Evolutionary conservation across 2,888 invertebrate species (phyloP).

Genomic region (Megastigmus dorsalis): DNA sequence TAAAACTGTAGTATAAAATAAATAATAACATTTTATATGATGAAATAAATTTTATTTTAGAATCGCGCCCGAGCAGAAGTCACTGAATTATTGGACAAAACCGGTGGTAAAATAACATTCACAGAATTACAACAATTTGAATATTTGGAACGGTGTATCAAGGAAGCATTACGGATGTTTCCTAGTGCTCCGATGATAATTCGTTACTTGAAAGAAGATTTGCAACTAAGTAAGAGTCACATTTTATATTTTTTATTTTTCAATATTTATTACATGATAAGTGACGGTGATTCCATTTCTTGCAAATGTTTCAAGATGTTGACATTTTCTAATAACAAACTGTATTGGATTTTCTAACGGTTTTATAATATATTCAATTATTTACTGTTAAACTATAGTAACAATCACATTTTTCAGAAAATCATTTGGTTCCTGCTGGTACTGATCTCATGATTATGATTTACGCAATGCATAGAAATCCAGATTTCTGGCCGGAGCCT

Average conservation of each 20-base stretch:
- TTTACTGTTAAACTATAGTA: too few species aligned
- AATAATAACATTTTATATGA: too few species aligned
- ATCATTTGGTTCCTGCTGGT: neutral
- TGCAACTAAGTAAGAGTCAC: neutral
- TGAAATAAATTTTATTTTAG: neutral
- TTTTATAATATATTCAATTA: too few species aligned
- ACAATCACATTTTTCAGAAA: neutral
- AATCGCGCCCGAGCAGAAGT: neutral
- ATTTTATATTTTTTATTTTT: too few species aligned
- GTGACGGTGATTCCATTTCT: too few species aligned
- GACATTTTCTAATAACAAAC: too few species aligned
- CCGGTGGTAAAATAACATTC: neutral
- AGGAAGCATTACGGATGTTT: neutral
- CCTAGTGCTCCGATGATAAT: neutral
- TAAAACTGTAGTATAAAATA: too few species aligned
- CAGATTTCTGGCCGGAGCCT: neutral
- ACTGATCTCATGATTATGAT: neutral
- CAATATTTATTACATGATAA: too few species aligned
- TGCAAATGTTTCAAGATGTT: too few species aligned
- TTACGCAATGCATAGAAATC: neutral
- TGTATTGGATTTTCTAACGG: too few species aligned
- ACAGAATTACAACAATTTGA: neutral
- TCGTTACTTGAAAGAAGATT: neutral
- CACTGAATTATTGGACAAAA: neutral
- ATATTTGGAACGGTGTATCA: neutral